Base-by-base conservation (phyloP, 2,888 invertebrate species). In the Odontocolon sp. region DNA sequence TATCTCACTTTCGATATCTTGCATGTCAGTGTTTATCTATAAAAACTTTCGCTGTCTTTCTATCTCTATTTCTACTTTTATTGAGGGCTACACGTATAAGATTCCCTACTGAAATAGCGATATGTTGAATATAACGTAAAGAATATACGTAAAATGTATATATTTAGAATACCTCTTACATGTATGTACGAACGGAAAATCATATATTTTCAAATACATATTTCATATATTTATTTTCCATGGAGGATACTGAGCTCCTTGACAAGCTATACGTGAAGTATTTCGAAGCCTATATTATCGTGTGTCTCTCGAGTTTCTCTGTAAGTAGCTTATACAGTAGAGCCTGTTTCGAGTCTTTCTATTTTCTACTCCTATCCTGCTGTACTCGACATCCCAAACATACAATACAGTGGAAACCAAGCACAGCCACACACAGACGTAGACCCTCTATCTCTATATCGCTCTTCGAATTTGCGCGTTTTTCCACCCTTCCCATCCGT, bases 21-120 rank as follows among this genome's bases (percentile, higher is more conserved):
- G 77, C 77, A 77, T 77, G 77, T 72, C 2, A 45, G 21, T 72
- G 63, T 69, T 68, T 63, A 56, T 77, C 63, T 68, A 57, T 68
- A 57, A 69, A 50, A 68, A 50, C 38, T 63, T 56, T 52, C 57
- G 33, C 72, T 57, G 68, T 77, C 68, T 77, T 72, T 77, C 77
- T 72, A 38, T 72, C 68, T 72, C 72, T 72, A 59, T 57, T 66
- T 54, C 38, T 66, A 64, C 47, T 68, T 45, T 14, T 50, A 40
- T 40, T 16, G 33, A 59, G 52, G 52, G 6, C 16, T 23, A 54
- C 42, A 47, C 23, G 36, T 18, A 56, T n/a, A 33, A 50, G 47
- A 36, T 8, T 23, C 23, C 50, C n/a, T n/a, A n/a, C n/a, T n/a
- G n/a, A n/a, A n/a, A n/a, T n/a, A n/a, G n/a, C n/a, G n/a, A 5